Conservation (phyloP, 2,888 invertebrate genomes). For the Nysson spinosus region DNA sequence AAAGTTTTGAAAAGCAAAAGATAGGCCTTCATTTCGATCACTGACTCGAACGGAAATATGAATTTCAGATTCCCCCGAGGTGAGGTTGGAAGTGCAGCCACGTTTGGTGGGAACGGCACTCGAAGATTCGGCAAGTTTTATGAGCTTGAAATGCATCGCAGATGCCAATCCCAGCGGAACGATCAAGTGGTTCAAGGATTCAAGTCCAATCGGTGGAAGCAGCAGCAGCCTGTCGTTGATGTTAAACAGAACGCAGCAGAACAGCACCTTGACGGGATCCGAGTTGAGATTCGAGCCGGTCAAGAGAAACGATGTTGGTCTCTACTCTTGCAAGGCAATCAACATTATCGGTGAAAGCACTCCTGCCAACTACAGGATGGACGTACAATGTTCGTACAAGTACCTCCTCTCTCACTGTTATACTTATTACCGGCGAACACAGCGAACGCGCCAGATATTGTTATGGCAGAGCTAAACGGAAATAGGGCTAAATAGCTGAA, state of each 20-base stretch:
- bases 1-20: too few species aligned
- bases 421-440: slow-evolving; percentile 7
- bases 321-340: slow-evolving; percentile 91
- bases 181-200: slow-evolving; percentile 79
- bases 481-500: too few species aligned
- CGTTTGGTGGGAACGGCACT: slow-evolving; percentile 75
- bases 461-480: too few species aligned
- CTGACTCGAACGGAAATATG: background rate
- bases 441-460: too few species aligned
- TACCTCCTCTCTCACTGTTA: slow-evolving; percentile 19
- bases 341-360: slow-evolving; percentile 86
- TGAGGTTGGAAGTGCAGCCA: slow-evolving; percentile 78
- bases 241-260: slow-evolving; percentile 78
- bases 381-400: slow-evolving; percentile 79
- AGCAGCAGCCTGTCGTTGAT: slow-evolving; percentile 75
- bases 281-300: slow-evolving; percentile 80
- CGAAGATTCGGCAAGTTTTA: slow-evolving; percentile 79
- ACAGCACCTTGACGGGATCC: slow-evolving; percentile 71
- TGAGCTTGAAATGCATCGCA: slow-evolving; percentile 79
- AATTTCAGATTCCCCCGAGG: slow-evolving; percentile 79
- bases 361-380: slow-evolving; percentile 78
- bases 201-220: slow-evolving; percentile 58
- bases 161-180: slow-evolving; percentile 80
- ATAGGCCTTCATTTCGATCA: too few species aligned
- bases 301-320: slow-evolving; percentile 82